phyloP scores from a whole-genome alignment of 2,797 vertebrate genomes.

The Mycteria americana region DNA sequence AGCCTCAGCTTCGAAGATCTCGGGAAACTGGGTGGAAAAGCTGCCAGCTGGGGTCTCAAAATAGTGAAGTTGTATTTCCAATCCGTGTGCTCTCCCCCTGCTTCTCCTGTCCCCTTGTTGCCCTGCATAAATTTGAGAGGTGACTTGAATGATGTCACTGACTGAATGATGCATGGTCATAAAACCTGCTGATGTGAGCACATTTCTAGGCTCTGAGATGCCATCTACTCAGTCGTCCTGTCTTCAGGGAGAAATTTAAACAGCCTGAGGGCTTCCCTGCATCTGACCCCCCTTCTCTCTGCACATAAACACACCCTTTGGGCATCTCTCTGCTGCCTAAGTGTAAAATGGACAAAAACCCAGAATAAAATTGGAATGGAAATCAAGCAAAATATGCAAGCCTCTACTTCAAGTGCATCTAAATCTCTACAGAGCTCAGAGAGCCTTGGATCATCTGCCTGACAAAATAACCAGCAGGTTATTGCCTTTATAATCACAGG shows the following conservation, averaged over 20 bases:
- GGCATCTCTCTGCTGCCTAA: neutral
- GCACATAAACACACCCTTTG: neutral
- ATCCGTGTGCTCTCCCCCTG: accelerated
- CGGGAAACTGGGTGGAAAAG: neutral
- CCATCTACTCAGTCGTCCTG: neutral
- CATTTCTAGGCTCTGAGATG: neutral
- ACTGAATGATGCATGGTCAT: neutral
- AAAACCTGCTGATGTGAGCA: neutral
- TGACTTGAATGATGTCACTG: neutral
- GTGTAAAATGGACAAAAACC: neutral
- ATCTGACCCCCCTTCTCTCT: neutral
- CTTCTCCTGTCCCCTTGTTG: neutral
- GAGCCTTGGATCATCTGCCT: neutral
- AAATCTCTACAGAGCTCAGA: neutral
- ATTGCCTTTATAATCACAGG: neutral
- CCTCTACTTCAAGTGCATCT: neutral
- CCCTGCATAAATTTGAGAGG: neutral
- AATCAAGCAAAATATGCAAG: neutral
- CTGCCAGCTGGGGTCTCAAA: neutral
- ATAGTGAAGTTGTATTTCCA: neutral
- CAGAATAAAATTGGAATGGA: neutral
- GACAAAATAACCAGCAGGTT: neutral
- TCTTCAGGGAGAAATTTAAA: neutral
- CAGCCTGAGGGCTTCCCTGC: neutral
- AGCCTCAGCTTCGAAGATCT: neutral